Conservation (phyloP, 1,140 invertebrate species). For the Caerostris extrusa region DNA sequence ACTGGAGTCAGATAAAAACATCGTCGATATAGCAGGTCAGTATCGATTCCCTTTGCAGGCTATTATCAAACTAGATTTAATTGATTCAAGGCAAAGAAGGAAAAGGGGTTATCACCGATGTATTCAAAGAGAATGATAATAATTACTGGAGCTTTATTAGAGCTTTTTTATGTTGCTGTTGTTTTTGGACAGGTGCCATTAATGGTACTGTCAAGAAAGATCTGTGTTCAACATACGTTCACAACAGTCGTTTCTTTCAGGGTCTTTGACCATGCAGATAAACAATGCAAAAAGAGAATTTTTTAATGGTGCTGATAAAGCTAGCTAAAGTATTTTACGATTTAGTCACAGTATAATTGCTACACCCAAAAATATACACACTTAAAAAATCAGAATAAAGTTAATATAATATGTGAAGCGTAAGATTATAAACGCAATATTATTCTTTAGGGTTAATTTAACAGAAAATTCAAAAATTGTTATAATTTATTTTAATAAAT, state of each 20-base stretch:
- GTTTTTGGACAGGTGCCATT: constrained; percentile 5
- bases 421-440: too few relatives aligned
- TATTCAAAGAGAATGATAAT: constrained; percentile 11
- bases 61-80: constrained; percentile 57
- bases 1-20: constrained; percentile 41
- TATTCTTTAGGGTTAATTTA: too few relatives aligned
- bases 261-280: neutral
- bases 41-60: constrained; percentile 31
- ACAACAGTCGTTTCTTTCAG: neutral
- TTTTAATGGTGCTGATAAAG: too few relatives aligned
- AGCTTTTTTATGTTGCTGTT: neutral
- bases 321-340: too few relatives aligned
- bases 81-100: constrained; percentile 16
- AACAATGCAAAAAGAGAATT: neutral
- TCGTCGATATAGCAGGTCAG: constrained; percentile 44
- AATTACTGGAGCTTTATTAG: constrained; percentile 26
- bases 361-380: too few relatives aligned
- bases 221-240: neutral
- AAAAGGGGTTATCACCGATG: constrained; percentile 34
- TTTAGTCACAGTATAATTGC: too few relatives aligned
- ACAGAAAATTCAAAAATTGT: too few relatives aligned
- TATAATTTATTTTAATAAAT: too few relatives aligned
- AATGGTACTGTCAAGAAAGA: constrained; percentile 4
- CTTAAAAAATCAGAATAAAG: too few relatives aligned
- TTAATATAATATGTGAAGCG: too few relatives aligned